phyloP scores from a whole-genome alignment of 2,888 invertebrate genomes.

The Melanargia galathea region DNA sequence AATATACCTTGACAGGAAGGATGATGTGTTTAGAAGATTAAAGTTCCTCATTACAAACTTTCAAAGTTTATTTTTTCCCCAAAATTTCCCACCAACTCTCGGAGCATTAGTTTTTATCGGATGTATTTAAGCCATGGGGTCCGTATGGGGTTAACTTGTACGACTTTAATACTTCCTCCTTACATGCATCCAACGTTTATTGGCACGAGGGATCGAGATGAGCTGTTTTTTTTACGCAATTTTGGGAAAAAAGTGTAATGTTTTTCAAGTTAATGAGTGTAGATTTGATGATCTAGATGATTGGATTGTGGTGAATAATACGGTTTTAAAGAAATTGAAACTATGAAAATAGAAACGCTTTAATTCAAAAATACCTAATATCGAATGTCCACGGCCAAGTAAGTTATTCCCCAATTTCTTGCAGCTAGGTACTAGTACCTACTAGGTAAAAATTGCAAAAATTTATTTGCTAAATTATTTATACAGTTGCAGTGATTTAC shows the following conservation, averaged over 20 bases:
- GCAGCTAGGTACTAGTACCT: no score
- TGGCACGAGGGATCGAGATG: slow-evolving; percentile 24
- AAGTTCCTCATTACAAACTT: not conserved
- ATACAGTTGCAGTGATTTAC: no score
- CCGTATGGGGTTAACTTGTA: slow-evolving; percentile 71
- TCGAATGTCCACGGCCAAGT: no score
- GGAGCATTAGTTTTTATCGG: slow-evolving; percentile 72
- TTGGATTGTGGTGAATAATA: no score
- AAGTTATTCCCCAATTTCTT: no score
- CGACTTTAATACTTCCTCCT: slow-evolving; percentile 76
- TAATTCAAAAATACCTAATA: no score
- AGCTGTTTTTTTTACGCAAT: slow-evolving; percentile 23
- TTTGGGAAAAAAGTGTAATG: slow-evolving; percentile 3
- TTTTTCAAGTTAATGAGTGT: not conserved
- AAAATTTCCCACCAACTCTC: not conserved
- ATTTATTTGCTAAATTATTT: no score
- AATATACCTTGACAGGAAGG: no score
- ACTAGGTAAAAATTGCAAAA: no score
- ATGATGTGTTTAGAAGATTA: no score
- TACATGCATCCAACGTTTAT: slow-evolving; percentile 54
- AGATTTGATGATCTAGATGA: not conserved
- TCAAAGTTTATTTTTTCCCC: not conserved
- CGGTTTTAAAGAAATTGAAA: not conserved
- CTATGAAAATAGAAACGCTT: not conserved
- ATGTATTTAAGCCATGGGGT: slow-evolving; percentile 71